Evolutionary conservation across 1,140 invertebrate species (phyloP), one percentile per base, ranked within the genome.

Genomic region (Epicauta chinensis): DNA sequence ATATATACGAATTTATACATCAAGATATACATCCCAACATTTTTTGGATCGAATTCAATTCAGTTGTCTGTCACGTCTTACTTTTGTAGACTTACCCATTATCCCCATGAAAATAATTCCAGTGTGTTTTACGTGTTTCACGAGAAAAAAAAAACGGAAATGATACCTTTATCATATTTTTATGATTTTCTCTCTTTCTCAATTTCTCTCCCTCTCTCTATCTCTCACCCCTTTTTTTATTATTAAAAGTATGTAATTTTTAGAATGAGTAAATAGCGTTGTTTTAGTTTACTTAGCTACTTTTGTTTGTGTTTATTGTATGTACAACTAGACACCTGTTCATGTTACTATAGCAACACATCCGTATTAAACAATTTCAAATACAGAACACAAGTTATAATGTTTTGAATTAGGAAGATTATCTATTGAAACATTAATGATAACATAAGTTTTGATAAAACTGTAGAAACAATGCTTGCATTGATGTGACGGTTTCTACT

Each of bases 271-370:
- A 23, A 23, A 23, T 23, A 23, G 15, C 9, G 15, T 7, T 3
- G 32, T 34, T 10, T 4, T 2, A 23, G 45, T 37, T 47, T 47
- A 37, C 29, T n/a, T 29, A n/a, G 45, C 13, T 35, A 7, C 45
- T 32, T 47, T 47, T 47, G 45, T 47, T 47, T 47, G 45, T 47
- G 45, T 47, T 47, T 47, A 46, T 34, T 46, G 37, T 46, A 47
- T 37, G 38, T 37, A 46, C 12, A 47, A 11, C 35, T 47, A 47
- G 16, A 47, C 45, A 47, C 45, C 45, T 47, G 45, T 47, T 47
- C 43, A 31, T 13, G 45, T 47, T 23, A 14, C 45, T 29, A 47
- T 47, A 16, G 16, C n/a, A 29, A 47, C 31, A 47, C 12, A 47
- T 37, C 34, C 15, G 45, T 37, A 47, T 38, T 47, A 47, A 45